Conservation (phyloP, 2,797 vertebrate genomes). For the Sebastes vulpes region DNA sequence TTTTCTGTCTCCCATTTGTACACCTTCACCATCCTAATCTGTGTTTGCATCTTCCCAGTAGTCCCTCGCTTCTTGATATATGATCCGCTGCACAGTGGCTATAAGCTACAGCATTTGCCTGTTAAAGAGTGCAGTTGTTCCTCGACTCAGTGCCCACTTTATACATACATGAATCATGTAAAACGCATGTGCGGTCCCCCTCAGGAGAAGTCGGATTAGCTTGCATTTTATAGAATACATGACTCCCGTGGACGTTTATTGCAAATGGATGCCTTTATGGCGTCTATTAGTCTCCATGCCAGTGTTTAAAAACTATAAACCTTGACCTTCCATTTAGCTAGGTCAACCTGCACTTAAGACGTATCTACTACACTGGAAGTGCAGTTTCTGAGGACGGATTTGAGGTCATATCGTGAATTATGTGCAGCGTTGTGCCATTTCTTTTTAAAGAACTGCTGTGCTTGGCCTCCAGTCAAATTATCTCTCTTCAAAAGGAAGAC, state of each 20-base stretch:
- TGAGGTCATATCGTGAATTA: not conserved
- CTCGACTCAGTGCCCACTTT: conserved; percentile 25
- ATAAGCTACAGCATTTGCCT: not conserved
- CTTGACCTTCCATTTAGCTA: conserved; percentile 8
- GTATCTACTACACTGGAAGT: not conserved
- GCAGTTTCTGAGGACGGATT: not conserved
- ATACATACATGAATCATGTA: conserved; percentile 46
- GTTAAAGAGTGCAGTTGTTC: not conserved
- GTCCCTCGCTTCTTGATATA: not conserved
- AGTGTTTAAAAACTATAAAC: not conserved
- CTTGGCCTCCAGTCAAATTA: conserved; percentile 35
- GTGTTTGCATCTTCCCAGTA: not conserved
- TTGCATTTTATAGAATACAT: conserved; percentile 6
- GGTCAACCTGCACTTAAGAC: not conserved
- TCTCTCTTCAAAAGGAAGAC: conserved; percentile 46
- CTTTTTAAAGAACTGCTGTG: conserved; percentile 37
- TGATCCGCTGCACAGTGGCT: not conserved
- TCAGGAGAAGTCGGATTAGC: not conserved
- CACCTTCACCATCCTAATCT: conserved; percentile 1
- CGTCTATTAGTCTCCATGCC: conserved; percentile 6
- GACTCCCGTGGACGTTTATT: not conserved
- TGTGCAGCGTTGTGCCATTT: not conserved
- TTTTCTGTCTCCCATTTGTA: not conserved
- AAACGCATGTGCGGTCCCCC: conserved; percentile 34
- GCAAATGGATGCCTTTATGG: conserved; percentile 24